phyloP scores from a whole-genome alignment of 1,140 invertebrate species.

The Pogonomyrmex californicus region DNA sequence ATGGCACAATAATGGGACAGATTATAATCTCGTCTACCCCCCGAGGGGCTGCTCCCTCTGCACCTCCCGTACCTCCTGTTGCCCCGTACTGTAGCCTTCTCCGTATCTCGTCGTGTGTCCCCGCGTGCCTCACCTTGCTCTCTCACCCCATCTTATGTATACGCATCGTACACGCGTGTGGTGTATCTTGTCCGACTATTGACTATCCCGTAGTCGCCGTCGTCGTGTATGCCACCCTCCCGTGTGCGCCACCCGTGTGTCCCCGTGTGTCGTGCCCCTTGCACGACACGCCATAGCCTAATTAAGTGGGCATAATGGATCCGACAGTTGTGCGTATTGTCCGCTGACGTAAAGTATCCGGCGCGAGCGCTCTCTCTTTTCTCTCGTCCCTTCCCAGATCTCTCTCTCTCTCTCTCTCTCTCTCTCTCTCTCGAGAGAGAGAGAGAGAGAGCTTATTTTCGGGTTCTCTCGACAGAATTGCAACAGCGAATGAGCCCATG shows the following conservation, averaged over 20 bases:
- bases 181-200: constrained; percentile 82
- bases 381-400: not conserved
- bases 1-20: constrained; percentile 87
- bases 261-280: constrained; percentile 54
- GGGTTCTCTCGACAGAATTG: not conserved
- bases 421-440: too few species aligned
- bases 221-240: constrained; percentile 12
- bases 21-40: constrained; percentile 88
- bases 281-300: constrained; percentile 81
- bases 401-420: not conserved
- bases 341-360: constrained; percentile 48
- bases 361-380: not conserved
- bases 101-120: constrained; percentile 19
- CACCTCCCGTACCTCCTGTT: constrained; percentile 31
- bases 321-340: constrained; percentile 84
- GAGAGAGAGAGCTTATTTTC: constrained; percentile 26
- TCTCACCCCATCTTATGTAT: constrained; percentile 54
- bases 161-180: constrained; percentile 17
- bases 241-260: constrained; percentile 21
- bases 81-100: constrained; percentile 47
- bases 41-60: constrained; percentile 70
- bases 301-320: constrained; percentile 86
- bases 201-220: constrained; percentile 54
- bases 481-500: not conserved
- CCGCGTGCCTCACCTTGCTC: constrained; percentile 66